phyloP scores from a whole-genome alignment of 2,797 vertebrate genomes.

The Sebastes iracundus region DNA sequence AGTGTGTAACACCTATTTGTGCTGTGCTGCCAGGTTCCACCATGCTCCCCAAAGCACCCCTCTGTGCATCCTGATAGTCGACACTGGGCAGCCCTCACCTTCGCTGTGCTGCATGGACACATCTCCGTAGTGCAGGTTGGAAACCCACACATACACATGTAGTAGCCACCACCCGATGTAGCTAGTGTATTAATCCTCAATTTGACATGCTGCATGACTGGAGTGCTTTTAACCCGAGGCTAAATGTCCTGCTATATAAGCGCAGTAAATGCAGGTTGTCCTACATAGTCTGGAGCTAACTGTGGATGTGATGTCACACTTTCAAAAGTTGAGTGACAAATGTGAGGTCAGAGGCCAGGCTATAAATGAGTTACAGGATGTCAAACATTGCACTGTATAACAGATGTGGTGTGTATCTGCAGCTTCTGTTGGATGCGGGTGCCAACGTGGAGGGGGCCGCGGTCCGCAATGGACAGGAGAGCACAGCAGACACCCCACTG shows the following conservation, averaged over 20 bases:
- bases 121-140: constrained; percentile 97
- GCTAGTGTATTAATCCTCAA: background rate
- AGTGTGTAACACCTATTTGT: background rate
- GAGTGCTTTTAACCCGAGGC: background rate
- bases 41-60: constrained; percentile 87
- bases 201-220: background rate
- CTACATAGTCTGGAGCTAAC: background rate
- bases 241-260: background rate
- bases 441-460: constrained; percentile 94
- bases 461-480: constrained; percentile 90
- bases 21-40: constrained; percentile 86
- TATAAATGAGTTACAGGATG: constrained; percentile 38
- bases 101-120: constrained; percentile 94
- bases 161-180: background rate
- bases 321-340: constrained; percentile 41
- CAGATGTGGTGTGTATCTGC: constrained; percentile 53
- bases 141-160: background rate
- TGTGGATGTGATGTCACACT: background rate
- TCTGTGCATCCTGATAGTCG: constrained; percentile 95
- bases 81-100: constrained; percentile 94
- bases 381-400: constrained; percentile 43
- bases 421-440: constrained; percentile 95
- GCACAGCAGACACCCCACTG: constrained; percentile 90
- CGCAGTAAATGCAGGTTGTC: background rate
- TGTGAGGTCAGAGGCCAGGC: constrained; percentile 40